A percentile compares a stretch with the other conserved stretches of the same genome.
phyloP scores from a whole-genome alignment of 1,140 invertebrate genomes.

The Drosophila yakuba region DNA sequence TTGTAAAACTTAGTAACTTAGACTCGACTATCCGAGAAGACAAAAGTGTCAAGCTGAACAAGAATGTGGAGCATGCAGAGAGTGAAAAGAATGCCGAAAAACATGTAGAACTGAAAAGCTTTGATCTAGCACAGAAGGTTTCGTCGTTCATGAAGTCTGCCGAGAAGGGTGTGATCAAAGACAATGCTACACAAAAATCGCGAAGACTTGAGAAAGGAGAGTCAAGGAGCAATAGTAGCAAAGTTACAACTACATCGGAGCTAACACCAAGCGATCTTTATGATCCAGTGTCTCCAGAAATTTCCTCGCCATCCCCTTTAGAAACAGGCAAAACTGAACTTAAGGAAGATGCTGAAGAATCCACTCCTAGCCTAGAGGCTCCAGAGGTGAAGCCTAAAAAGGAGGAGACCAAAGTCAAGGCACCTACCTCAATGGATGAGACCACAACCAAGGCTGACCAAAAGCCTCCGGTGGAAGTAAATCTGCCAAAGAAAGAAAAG shows the following conservation, averaged over 20 bases:
- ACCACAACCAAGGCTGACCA: neutral
- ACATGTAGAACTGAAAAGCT: neutral
- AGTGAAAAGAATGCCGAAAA: neutral
- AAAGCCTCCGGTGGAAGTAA: neutral
- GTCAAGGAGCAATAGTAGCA: neutral
- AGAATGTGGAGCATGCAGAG: neutral
- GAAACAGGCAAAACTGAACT: neutral
- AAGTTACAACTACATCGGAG: neutral
- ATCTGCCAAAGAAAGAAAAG: neutral
- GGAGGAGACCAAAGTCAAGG: neutral
- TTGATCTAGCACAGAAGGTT: slow-evolving; percentile 3
- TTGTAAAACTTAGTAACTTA: neutral
- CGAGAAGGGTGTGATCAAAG: neutral
- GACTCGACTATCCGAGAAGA: neutral
- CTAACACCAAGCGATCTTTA: slow-evolving; percentile 16
- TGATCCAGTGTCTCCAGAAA: slow-evolving; percentile 10
- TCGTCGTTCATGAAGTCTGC: slow-evolving; percentile 6
- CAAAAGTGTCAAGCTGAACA: neutral
- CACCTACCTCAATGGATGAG: neutral
- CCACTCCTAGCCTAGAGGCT: neutral
- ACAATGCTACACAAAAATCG: neutral
- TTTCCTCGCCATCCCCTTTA: neutral
- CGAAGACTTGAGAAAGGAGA: neutral
- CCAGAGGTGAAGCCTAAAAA: neutral
- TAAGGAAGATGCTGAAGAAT: neutral